These are phyloP conservation scores for Catharus bicknelli DNA, from an alignment of 2,113 vertebrate genomes.

Conservation along the genomic window DNA sequence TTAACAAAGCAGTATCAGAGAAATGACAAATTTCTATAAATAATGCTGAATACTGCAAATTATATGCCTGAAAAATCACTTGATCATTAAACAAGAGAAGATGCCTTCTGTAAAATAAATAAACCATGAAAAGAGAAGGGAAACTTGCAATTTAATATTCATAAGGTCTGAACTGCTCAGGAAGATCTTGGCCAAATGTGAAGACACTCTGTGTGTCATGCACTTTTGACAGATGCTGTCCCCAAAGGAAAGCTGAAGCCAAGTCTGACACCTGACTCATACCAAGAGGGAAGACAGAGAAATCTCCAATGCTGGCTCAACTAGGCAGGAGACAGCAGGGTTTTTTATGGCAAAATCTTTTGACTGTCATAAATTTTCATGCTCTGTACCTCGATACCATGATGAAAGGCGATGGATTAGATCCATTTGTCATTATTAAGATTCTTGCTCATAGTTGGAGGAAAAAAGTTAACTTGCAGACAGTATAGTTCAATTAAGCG, in stretches of 20 bases:
- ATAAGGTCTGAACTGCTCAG: background rate
- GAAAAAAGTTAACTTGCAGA: conserved; percentile 58
- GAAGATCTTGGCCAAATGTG: background rate
- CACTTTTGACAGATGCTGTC: background rate
- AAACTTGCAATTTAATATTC: conserved; percentile 7
- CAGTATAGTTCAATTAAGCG: conserved; percentile 52
- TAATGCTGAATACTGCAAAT: conserved; percentile 25
- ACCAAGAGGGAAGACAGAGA: conserved; percentile 5
- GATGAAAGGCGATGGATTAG: conserved; percentile 12
- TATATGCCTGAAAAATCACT: background rate
- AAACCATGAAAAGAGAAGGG: background rate
- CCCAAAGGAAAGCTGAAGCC: conserved; percentile 4
- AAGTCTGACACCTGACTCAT: conserved; percentile 8
- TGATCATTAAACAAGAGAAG: background rate
- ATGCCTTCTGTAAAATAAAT: conserved; percentile 18
- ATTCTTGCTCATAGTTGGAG: conserved; percentile 4
- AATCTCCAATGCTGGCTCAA: conserved; percentile 7
- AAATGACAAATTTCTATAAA: conserved; percentile 18
- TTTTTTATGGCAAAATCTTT: conserved; percentile 52
- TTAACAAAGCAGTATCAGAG: background rate
- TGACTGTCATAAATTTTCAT: conserved; percentile 53
- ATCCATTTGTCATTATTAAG: conserved; percentile 52
- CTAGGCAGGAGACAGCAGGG: conserved; percentile 32
- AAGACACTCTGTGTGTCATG: background rate
- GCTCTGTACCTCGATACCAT: conserved; percentile 3